These are phyloP conservation scores for Nymphicus hollandicus DNA, from an alignment of 2,113 vertebrate genomes.

Conservation along the genomic window DNA sequence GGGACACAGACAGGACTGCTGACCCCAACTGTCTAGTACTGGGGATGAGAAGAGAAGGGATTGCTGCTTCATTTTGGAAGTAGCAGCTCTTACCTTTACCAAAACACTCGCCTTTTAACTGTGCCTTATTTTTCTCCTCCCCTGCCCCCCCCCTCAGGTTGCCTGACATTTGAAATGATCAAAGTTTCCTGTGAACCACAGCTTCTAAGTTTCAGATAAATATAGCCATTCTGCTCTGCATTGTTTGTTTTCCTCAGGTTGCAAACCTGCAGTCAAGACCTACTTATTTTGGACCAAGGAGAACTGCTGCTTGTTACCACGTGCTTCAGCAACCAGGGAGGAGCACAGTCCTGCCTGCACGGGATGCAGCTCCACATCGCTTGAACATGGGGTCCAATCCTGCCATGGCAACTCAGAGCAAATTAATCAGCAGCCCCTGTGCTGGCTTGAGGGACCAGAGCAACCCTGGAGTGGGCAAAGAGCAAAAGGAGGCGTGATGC, in stretches of 20 bases:
- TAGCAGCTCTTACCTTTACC: background rate
- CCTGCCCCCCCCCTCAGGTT: background rate
- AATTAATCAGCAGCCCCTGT: background rate
- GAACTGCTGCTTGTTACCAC: background rate
- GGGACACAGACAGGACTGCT: background rate
- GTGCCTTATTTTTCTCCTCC: background rate
- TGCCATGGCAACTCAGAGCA: background rate
- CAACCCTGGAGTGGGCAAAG: background rate
- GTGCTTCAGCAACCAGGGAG: background rate
- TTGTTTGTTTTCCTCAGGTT: slow-evolving; percentile 39
- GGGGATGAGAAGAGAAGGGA: background rate
- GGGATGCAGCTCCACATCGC: background rate
- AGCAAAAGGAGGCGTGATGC: background rate
- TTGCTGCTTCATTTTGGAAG: background rate
- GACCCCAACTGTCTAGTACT: background rate
- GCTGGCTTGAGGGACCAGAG: background rate
- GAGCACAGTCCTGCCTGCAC: background rate
- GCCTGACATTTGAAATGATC: slow-evolving; percentile 41
- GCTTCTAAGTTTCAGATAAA: slow-evolving; percentile 37
- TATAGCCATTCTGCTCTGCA: background rate
- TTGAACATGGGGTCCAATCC: background rate
- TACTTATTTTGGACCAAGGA: slow-evolving; percentile 18
- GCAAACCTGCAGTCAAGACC: slow-evolving; percentile 32
- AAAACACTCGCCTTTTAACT: background rate
- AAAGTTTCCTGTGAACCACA: slow-evolving; percentile 31